Evolutionary conservation across 2,797 vertebrate genomes (phyloP), one percentile per base, ranked within the genome.

Genomic region (Enteromius fasciolatus): DNA sequence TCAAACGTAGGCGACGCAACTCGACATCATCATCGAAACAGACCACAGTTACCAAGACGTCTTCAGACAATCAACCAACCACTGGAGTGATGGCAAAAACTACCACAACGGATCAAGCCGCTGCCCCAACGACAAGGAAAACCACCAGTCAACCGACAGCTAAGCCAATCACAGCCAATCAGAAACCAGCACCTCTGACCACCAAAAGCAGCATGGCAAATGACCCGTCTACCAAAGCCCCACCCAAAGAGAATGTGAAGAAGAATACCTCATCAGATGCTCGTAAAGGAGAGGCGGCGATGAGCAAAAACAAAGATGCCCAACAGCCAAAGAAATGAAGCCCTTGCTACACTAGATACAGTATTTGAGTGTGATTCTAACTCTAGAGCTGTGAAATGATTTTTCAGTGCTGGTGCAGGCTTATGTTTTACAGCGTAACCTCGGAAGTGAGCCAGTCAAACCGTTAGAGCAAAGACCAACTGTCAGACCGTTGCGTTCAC

Each of bases 1-100:
- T 90, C 15, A 88, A 92, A 77, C 93, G 86, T 70, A 92, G 83
- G 18, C 93, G 94, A 87, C 94, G 94, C 88, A 94, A 92, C 75
- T 90, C 94, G 0, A n/a, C 73, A n/a, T 84, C 82, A 10, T 86
- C 87, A 78, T 48, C 90, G 85, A 92, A 90, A 86, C 83, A 93
- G 3, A 8, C 68, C 0, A 83, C 92, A 85, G 84, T 90, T 68
- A 83, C 90, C 78, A 93, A 92, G 78, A 84, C 87, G 66, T 82
- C 94, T 87, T 89, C 86, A 28, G 86, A 78, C 17, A 46, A 81
- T 33, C 90, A 80, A 41, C 82, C 81, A 0, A 82, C 90, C 36
- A 1, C 3, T 76, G 82, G 83, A 54, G 79, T 54, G 1, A 84
- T 87, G 78, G 80, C 90, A 69, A 86, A 87, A 84, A 86, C 87